Evolutionary conservation across 2,888 invertebrate species (phyloP).

Genomic region (Nebria salina): DNA sequence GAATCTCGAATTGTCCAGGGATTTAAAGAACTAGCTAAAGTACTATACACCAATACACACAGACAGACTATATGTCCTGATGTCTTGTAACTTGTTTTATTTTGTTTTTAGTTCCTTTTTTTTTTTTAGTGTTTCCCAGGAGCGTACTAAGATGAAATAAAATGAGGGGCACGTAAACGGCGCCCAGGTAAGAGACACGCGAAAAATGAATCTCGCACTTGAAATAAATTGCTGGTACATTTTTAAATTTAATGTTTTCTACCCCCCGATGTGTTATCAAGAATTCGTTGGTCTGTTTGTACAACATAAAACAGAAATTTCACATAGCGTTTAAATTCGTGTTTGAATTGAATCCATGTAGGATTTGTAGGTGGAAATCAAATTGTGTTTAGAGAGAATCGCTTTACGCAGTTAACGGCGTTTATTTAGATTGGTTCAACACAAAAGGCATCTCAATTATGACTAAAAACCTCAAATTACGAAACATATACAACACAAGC

Average conservation of each 20-base stretch:
- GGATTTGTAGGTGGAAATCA: background rate
- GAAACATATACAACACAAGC: background rate
- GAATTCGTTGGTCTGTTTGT: background rate
- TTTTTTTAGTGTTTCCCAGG: background rate
- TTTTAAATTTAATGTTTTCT: background rate
- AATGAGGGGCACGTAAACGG: background rate
- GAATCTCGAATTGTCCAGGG: background rate
- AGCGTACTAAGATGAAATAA: background rate
- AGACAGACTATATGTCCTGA: background rate
- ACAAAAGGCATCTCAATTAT: constrained; percentile 1
- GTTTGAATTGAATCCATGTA: background rate
- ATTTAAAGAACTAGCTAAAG: background rate
- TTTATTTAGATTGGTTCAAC: background rate
- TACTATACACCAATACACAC: background rate
- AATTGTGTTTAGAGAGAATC: background rate
- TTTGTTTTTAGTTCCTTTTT: background rate
- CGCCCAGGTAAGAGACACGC: background rate
- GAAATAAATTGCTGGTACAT: background rate
- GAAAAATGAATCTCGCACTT: background rate
- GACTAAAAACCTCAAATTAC: background rate
- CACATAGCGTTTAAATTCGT: background rate
- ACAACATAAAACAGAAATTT: background rate
- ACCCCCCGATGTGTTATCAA: background rate
- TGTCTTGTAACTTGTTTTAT: background rate
- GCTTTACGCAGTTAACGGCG: background rate